A percentile compares a stretch with the other conserved stretches of the same genome.
Conservation (phyloP, 2,797 vertebrate species). For the Vultur gryphus region DNA sequence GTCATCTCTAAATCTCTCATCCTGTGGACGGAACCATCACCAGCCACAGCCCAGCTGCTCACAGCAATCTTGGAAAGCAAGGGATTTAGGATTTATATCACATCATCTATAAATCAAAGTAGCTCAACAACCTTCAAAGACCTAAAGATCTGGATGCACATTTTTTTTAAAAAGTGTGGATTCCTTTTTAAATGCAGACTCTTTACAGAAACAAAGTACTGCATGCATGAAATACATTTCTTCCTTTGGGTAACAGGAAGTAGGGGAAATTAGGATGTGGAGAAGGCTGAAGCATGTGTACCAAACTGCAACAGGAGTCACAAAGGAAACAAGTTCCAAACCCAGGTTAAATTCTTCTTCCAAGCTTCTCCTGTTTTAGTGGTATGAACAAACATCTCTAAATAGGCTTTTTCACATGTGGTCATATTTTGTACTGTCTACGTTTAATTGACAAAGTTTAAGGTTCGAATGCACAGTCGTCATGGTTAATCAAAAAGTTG, state of each 20-base stretch:
- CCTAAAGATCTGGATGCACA: neutral
- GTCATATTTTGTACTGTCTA: neutral
- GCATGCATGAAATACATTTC: neutral
- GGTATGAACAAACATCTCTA: neutral
- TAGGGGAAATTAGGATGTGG: neutral
- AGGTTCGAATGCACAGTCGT: neutral
- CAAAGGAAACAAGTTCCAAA: neutral
- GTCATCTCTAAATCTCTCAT: neutral
- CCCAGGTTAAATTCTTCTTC: neutral
- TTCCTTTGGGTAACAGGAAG: neutral
- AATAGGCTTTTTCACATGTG: neutral
- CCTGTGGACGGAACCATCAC: neutral
- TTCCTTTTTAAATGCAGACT: neutral
- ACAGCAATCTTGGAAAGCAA: neutral
- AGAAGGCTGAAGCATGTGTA: neutral
- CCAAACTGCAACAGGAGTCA: neutral
- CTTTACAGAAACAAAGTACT: neutral
- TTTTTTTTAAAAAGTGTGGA: neutral
- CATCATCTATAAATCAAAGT: conserved; percentile 2
- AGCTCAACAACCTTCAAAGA: neutral
- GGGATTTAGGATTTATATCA: neutral
- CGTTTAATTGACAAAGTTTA: neutral
- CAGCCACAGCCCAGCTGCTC: neutral
- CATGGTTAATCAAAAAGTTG: neutral
- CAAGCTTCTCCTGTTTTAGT: neutral